Conservation (phyloP, 2,113 vertebrate species). For the Campylomormyrus numenius region DNA sequence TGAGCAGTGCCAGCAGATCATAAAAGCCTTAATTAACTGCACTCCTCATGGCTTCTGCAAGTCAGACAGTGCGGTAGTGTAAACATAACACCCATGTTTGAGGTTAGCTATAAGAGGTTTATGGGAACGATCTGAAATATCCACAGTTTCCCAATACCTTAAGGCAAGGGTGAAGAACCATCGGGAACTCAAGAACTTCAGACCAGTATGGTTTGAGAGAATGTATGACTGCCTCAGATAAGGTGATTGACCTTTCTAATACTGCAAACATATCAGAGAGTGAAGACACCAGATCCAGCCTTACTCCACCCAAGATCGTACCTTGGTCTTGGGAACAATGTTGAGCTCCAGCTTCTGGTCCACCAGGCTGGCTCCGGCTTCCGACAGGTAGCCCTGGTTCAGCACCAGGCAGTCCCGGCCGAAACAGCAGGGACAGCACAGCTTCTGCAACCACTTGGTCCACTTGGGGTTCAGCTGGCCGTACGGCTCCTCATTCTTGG, state of each 20-base stretch:
- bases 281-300: neutral
- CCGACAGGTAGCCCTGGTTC: conserved; percentile 93
- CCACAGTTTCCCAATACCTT: neutral
- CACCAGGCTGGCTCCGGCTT: conserved; percentile 91
- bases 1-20: neutral
- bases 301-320: conserved; percentile 26
- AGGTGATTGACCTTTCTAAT: neutral
- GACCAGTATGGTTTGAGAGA: neutral
- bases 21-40: neutral
- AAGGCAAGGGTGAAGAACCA: neutral
- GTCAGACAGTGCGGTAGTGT: neutral
- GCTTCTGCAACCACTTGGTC: conserved; percentile 97
- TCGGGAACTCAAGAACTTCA: neutral
- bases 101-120: neutral
- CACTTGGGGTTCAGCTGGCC: conserved; percentile 97
- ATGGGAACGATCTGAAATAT: neutral
- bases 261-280: neutral
- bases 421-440: conserved; percentile 94
- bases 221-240: neutral
- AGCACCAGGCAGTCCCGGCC: conserved; percentile 93
- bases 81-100: neutral
- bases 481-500: conserved; percentile 95
- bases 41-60: neutral
- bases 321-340: conserved; percentile 92
- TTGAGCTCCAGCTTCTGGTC: conserved; percentile 95